These are phyloP conservation scores for Gymnoscopelus microlampas DNA, from an alignment of 2,797 vertebrate species.

Conservation along the genomic window DNA sequence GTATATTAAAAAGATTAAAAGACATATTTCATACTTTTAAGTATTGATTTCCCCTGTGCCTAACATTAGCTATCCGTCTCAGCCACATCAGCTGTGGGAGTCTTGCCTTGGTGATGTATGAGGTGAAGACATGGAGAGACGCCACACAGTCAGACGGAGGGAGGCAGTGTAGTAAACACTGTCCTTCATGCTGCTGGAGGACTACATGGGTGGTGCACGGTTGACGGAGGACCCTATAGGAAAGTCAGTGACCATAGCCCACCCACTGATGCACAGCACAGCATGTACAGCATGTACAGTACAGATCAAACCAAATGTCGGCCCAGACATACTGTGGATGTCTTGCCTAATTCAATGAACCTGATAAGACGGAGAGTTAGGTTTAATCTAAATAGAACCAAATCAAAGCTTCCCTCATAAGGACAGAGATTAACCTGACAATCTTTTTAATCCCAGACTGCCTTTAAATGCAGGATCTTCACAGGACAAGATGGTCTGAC, in stretches of 20 bases:
- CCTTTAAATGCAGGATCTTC: slow-evolving; percentile 18
- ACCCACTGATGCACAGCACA: slow-evolving; percentile 53
- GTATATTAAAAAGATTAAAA: no score
- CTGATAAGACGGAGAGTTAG: slow-evolving; percentile 29
- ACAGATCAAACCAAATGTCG: slow-evolving; percentile 18
- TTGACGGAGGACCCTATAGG: background rate
- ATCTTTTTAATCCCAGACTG: background rate
- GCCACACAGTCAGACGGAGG: slow-evolving; percentile 33
- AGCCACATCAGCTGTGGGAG: slow-evolving; percentile 17
- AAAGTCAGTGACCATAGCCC: slow-evolving; percentile 51
- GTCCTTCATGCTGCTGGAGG: slow-evolving; percentile 57
- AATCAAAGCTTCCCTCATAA: slow-evolving; percentile 8
- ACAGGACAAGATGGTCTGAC: background rate
- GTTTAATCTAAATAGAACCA: background rate
- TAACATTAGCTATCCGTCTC: slow-evolving; percentile 4
- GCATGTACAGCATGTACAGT: slow-evolving; percentile 32
- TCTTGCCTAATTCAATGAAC: slow-evolving; percentile 16
- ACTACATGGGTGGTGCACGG: no score
- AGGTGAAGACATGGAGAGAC: slow-evolving; percentile 10
- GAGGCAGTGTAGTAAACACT: slow-evolving; percentile 26
- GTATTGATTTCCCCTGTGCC: background rate
- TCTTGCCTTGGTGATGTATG: slow-evolving; percentile 22
- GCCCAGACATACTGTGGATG: slow-evolving; percentile 7
- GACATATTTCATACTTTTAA: background rate
- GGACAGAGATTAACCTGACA: slow-evolving; percentile 18